phyloP scores from a whole-genome alignment of 30 jellyfish, hydroid and myxozoan species.

The Catostylus mosaicus region DNA sequence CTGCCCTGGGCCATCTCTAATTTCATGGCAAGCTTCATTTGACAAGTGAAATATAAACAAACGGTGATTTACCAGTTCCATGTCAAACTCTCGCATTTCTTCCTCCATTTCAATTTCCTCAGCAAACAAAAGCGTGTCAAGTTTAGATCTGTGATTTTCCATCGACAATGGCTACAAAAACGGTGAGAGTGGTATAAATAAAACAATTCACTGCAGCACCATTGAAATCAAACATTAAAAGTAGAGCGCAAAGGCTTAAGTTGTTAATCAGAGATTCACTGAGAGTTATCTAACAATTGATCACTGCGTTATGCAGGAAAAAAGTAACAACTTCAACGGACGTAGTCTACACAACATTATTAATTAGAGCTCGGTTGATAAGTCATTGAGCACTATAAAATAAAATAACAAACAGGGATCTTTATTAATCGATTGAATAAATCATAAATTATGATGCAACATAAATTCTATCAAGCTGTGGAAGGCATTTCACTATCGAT shows the following conservation, averaged over 20 bases:
- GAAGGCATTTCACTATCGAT: neutral
- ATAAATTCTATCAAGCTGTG: neutral
- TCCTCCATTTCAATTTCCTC: slow-evolving; percentile 85
- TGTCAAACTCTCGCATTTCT: slow-evolving; percentile 88
- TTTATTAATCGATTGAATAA: neutral
- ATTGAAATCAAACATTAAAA: neutral
- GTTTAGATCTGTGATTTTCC: slow-evolving; percentile 65
- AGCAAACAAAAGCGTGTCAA: slow-evolving; percentile 70
- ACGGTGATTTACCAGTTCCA: slow-evolving; percentile 51
- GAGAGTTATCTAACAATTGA: neutral
- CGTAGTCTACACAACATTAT: neutral
- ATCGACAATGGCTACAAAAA: slow-evolving; percentile 72
- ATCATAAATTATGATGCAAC: neutral
- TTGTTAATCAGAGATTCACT: neutral
- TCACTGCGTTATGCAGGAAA: neutral
- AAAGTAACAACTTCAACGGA: neutral
- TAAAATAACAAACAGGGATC: neutral
- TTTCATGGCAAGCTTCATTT: neutral
- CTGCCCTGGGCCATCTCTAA: neutral
- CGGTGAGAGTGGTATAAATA: neutral
- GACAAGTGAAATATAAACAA: neutral
- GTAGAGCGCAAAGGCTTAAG: neutral
- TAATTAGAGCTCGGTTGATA: neutral
- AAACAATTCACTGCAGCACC: neutral
- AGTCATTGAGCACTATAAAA: neutral